These are phyloP conservation scores for Cavia aperea DNA, from an alignment of 2,113 vertebrate genomes.

Conservation along the genomic window DNA sequence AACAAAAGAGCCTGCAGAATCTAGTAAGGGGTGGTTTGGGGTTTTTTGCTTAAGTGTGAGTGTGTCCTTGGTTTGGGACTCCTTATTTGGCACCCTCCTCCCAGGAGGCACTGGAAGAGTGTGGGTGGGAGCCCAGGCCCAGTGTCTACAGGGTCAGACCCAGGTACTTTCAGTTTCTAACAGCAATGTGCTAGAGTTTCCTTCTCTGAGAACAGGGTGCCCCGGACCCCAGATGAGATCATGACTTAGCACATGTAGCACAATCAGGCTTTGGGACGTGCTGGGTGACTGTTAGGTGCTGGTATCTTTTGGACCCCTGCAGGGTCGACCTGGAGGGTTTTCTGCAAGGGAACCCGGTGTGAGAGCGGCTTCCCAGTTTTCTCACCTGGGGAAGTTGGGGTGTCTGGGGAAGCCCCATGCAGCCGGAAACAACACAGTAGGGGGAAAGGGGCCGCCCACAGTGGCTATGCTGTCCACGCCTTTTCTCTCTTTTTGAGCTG, in stretches of 20 bases:
- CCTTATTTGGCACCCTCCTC: background rate
- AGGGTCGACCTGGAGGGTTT: background rate
- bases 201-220: background rate
- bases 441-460: constrained; percentile 3
- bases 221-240: background rate
- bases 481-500: background rate
- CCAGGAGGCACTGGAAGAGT: background rate
- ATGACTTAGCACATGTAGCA: background rate
- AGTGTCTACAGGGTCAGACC: background rate
- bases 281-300: background rate
- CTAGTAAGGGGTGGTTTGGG: background rate
- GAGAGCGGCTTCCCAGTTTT: background rate
- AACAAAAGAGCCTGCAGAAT: background rate
- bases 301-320: background rate
- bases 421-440: background rate
- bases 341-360: background rate
- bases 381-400: background rate
- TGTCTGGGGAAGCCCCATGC: background rate
- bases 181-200: background rate
- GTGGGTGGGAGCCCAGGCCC: background rate
- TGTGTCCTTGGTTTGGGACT: background rate
- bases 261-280: background rate
- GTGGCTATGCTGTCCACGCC: background rate
- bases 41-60: background rate
- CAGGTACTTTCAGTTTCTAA: background rate